Base-by-base conservation (phyloP, 2,113 vertebrate species). In the Eublepharis macularius region DNA sequence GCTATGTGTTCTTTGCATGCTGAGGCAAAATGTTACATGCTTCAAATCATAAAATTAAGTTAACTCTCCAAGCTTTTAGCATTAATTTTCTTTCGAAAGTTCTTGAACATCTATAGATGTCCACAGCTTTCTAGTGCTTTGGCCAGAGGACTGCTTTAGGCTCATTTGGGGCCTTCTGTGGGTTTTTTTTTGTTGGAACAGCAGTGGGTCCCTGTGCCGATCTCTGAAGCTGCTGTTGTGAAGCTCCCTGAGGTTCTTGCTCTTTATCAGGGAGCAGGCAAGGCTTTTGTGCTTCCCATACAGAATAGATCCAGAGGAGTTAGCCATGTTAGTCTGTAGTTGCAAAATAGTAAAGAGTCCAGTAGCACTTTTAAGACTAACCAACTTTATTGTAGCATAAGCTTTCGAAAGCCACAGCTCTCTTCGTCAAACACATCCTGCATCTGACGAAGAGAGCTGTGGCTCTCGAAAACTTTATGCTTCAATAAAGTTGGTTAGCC, bases 1-100 rank as follows among this genome's bases (percentile, higher is more conserved):
- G 85, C 24, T 81, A 80, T 26, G 85, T 65, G 51, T 84, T 63
- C 43, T 14, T 87, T 69, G 66, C 16, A 88, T 63, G n/a, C 36
- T 76, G 85, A 87, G n/a, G 36, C 69, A 80, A 47, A 47, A 11
- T 13, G n/a, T 11, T 32, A n/a, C 43, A 45, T 9, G 10, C 1
- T 45, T 84, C 1, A 86, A 21, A 63, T 91, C 77, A 65, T 51
- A 45, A 8, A 54, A 29, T 70, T 36, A 79, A 82, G 36, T 51
- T 0, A 43, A 1, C 81, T 24, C 21, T 24, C 16, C 26, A 57
- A 4, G n/a, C 34, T 39, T 36, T 39, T 8, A 41, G 68, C 34
- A 39, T 21, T 70, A 39, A 19, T 4, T 21, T 70, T 41, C 6
- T 19, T 39, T 32, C 19, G 34, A 39, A 39, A 21, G 34, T 17